These are phyloP conservation scores for Tachycineta bicolor DNA, from an alignment of 2,113 vertebrate species.

Conservation along the genomic window DNA sequence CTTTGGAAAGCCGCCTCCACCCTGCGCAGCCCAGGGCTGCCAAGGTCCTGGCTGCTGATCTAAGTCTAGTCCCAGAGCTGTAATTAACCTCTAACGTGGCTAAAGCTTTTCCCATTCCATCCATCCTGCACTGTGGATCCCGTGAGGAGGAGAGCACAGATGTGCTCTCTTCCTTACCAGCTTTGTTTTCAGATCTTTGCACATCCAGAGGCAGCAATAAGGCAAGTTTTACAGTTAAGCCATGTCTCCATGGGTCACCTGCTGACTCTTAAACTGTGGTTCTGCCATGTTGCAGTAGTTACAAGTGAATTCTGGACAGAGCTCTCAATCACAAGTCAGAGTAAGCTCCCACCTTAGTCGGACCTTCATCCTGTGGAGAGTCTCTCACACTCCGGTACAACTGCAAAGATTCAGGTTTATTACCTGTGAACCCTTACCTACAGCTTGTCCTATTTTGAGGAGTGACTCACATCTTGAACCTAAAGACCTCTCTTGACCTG, in stretches of 20 bases:
- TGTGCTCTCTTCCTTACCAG: neutral
- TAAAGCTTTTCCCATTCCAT: neutral
- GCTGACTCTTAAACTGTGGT: neutral
- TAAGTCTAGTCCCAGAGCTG: neutral
- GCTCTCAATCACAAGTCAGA: neutral
- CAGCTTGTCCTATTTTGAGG: neutral
- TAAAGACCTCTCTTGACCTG: neutral
- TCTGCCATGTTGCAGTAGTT: neutral
- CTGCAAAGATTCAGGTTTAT: neutral
- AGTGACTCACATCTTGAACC: neutral
- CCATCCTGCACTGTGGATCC: neutral
- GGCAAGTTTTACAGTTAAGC: neutral
- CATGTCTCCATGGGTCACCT: accelerated
- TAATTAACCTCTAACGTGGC: neutral
- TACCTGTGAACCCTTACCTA: neutral
- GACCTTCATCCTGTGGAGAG: neutral
- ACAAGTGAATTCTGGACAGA: neutral
- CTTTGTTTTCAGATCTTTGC: neutral
- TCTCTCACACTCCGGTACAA: neutral
- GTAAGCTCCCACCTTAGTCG: neutral
- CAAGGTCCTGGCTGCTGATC: neutral
- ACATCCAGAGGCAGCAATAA: neutral
- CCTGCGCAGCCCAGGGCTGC: neutral
- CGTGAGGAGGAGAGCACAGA: neutral
- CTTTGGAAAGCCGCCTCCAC: neutral